A percentile compares a stretch with the other conserved stretches of the same genome.
These are phyloP conservation scores for Malurus elegans DNA, from an alignment of 2,113 vertebrate genomes.

Conservation along the genomic window DNA sequence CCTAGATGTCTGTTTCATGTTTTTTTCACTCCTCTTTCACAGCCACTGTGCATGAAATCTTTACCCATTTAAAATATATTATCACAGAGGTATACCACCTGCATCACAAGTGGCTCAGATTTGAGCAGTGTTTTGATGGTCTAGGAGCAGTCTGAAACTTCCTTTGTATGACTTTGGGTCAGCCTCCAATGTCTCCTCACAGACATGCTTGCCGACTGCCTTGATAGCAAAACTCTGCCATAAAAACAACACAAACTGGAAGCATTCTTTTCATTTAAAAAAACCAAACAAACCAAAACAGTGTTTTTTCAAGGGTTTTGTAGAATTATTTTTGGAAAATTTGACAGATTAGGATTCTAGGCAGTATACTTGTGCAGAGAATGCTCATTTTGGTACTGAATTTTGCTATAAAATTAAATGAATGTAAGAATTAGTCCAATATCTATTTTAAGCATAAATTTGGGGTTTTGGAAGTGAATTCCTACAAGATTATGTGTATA, in stretches of 20 bases:
- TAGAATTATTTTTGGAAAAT: not conserved
- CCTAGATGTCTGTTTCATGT: not conserved
- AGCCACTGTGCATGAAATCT: not conserved
- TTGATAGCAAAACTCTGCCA: not conserved
- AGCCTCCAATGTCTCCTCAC: not conserved
- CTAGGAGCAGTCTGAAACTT: not conserved
- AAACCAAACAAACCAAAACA: too few species aligned
- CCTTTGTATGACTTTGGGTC: not conserved
- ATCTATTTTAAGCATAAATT: not conserved
- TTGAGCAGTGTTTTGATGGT: accelerated
- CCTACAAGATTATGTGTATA: not conserved
- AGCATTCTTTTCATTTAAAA: not conserved
- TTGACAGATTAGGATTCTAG: not conserved
- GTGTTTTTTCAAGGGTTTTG: not conserved
- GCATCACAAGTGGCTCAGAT: accelerated
- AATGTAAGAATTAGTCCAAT: not conserved
- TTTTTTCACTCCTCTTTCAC: not conserved
- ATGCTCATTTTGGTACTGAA: not conserved
- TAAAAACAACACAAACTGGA: accelerated
- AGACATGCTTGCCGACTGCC: not conserved
- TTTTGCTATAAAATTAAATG: not conserved
- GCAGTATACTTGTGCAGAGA: not conserved
- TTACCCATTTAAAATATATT: not conserved
- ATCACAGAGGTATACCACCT: not conserved
- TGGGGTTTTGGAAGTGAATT: not conserved